Evolutionary conservation across 2,113 vertebrate genomes (phyloP).

Genomic region (Planiliza haematocheilus): DNA sequence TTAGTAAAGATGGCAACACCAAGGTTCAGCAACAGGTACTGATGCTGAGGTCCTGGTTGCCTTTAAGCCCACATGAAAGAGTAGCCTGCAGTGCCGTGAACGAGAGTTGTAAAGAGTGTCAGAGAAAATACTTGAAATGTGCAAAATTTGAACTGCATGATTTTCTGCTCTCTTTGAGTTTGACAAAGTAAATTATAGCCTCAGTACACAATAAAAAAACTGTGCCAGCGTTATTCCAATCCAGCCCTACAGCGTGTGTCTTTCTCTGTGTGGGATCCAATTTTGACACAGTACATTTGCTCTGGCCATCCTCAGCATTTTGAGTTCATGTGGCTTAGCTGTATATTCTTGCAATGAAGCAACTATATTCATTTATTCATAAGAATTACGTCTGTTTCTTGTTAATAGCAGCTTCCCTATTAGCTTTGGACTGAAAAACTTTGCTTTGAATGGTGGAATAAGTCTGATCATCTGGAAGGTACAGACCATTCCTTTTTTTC

Average conservation of each 20-base stretch:
- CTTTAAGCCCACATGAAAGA: constrained; percentile 20
- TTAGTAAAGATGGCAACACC: constrained; percentile 3
- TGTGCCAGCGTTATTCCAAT: no score
- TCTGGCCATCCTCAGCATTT: no score
- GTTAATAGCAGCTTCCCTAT: not conserved
- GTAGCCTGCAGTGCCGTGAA: constrained; percentile 9
- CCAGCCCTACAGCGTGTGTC: no score
- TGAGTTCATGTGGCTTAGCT: no score
- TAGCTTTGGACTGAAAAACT: not conserved
- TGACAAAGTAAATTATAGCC: constrained; percentile 4
- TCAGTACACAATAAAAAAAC: constrained; percentile 19
- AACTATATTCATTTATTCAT: no score
- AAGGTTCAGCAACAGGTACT: constrained; percentile 5
- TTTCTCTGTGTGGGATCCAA: no score
- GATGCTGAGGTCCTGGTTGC: not conserved
- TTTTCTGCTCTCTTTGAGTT: constrained; percentile 5
- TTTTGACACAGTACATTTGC: no score
- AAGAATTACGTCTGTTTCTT: not conserved
- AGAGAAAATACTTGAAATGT: constrained; percentile 11
- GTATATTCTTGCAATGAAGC: no score
- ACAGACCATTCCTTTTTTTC: not conserved
- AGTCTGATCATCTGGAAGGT: not conserved
- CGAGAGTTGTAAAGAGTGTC: not conserved
- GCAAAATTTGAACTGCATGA: constrained; percentile 7
- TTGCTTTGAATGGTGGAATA: not conserved